Evolutionary conservation across 2,113 vertebrate species (phyloP).

Genomic region (Platycercus adscitus): DNA sequence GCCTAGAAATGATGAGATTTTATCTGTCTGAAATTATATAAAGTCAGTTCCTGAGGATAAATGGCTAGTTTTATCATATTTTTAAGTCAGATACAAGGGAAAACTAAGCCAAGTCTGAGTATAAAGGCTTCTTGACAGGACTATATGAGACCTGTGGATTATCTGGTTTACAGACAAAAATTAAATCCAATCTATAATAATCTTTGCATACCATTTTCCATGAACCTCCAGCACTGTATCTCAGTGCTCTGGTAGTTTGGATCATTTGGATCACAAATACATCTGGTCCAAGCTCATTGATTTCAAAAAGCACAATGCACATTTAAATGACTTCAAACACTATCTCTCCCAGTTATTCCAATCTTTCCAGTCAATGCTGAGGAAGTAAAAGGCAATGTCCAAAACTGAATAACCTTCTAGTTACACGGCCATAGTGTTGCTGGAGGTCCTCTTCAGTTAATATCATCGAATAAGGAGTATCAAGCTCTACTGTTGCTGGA

Average conservation of each 20-base stretch:
- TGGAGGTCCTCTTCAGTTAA: background rate
- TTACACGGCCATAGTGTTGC: background rate
- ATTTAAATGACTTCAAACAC: background rate
- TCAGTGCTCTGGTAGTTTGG: background rate
- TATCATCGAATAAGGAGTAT: accelerated
- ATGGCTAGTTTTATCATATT: background rate
- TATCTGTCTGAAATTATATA: background rate
- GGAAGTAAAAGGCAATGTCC: background rate
- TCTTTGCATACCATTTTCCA: background rate
- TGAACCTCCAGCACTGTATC: background rate
- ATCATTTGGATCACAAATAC: background rate
- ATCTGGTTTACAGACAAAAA: background rate
- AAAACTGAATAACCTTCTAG: background rate
- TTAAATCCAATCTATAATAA: background rate
- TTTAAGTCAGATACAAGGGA: background rate
- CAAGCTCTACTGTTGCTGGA: background rate
- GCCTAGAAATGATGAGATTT: background rate
- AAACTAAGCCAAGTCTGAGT: background rate
- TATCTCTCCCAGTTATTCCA: background rate
- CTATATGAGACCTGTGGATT: too few relatives aligned
- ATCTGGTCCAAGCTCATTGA: background rate
- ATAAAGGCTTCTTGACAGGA: background rate
- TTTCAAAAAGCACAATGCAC: background rate
- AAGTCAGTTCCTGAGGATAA: background rate
- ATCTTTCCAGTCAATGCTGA: background rate